These are phyloP conservation scores for Lophura nycthemera DNA, from an alignment of 2,113 vertebrate species.

Conservation along the genomic window DNA sequence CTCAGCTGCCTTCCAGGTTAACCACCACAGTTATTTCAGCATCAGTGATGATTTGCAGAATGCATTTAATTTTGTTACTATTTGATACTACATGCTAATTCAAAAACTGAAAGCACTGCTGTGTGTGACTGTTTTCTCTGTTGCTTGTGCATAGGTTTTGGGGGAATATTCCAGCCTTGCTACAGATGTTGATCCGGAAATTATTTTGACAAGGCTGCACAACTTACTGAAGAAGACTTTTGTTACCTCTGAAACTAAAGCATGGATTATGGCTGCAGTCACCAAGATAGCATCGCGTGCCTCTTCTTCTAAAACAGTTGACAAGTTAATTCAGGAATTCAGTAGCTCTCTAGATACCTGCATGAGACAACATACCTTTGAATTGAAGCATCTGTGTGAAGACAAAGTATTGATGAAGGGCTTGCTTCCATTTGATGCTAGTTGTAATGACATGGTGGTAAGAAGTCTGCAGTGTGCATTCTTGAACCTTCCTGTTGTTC, in stretches of 20 bases:
- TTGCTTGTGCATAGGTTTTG: conserved; percentile 81
- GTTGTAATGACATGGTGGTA: conserved; percentile 79
- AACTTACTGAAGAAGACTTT: conserved; percentile 80
- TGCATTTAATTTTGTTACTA: not conserved
- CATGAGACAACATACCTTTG: conserved; percentile 89
- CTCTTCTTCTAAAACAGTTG: conserved; percentile 66
- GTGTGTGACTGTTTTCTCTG: not conserved
- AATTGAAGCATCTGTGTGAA: conserved; percentile 86
- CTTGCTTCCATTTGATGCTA: conserved; percentile 78
- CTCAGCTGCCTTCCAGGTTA: too few species aligned
- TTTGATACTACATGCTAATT: not conserved
- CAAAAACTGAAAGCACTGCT: not conserved
- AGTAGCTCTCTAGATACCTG: conserved; percentile 86
- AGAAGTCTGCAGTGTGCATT: not conserved
- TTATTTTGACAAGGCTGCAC: conserved; percentile 81
- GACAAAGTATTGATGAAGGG: conserved; percentile 80
- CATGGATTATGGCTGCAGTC: conserved; percentile 89
- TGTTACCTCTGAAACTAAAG: conserved; percentile 88
- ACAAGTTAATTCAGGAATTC: conserved; percentile 80
- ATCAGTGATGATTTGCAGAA: not conserved
- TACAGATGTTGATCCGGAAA: conserved; percentile 77
- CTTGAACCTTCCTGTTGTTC: not conserved
- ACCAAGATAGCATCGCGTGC: conserved; percentile 83
- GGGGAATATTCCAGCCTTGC: conserved; percentile 90
- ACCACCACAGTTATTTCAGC: not conserved